phyloP scores from a whole-genome alignment of 2,888 invertebrate genomes.

The Macrophya alboannulata region DNA sequence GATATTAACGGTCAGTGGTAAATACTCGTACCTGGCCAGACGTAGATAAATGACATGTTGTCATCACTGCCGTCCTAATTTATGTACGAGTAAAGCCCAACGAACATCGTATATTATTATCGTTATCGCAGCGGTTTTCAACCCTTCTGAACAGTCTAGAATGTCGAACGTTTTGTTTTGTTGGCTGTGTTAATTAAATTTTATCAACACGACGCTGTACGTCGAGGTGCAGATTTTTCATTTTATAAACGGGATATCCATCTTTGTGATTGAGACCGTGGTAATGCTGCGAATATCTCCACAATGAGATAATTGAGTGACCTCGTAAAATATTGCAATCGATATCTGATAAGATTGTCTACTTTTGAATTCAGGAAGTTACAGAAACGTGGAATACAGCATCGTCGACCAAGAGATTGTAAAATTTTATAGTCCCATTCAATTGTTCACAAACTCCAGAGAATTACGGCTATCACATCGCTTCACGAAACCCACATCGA shows the following conservation, averaged over 20 bases:
- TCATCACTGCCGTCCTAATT: conserved; percentile 9
- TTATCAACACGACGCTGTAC: not conserved
- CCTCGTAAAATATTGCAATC: not conserved
- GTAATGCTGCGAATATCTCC: not conserved
- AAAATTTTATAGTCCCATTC: conserved; percentile 8
- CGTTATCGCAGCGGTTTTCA: conserved; percentile 22
- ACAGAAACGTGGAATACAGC: not conserved
- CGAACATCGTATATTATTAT: conserved; percentile 24
- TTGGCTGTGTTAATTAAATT: not conserved
- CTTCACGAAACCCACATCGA: not conserved
- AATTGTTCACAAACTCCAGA: not conserved
- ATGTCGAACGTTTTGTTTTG: not conserved
- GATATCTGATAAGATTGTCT: not conserved
- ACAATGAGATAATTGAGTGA: not conserved
- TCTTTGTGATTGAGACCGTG: not conserved
- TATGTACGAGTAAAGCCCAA: not conserved
- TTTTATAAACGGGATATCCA: not conserved
- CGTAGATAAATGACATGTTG: conserved; percentile 26
- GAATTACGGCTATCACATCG: not conserved
- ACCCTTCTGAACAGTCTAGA: conserved; percentile 3
- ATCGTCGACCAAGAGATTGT: not conserved
- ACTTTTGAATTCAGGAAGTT: not conserved
- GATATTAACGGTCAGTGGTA: conserved; percentile 28
- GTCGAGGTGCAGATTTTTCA: not conserved
- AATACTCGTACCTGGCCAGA: conserved; percentile 25